Conservation (phyloP, 2,888 invertebrate species). For the Tetragonula carbonaria region DNA sequence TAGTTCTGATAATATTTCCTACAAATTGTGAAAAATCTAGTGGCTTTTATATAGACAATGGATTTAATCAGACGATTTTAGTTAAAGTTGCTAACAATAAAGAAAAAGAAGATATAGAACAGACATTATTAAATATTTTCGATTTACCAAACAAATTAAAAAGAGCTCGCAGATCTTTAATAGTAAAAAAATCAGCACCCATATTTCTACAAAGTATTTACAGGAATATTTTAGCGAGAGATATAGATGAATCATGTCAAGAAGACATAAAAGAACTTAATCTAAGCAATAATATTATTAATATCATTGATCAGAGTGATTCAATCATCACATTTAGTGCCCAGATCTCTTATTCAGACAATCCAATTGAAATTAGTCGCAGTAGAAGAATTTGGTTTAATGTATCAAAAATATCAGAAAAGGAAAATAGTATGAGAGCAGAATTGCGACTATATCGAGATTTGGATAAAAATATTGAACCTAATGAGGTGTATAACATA, state of each 20-base stretch:
- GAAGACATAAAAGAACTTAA: too few species aligned
- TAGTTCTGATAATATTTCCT: constrained; percentile 19
- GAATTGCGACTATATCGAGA: constrained; percentile 87
- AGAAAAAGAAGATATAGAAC: constrained; percentile 90
- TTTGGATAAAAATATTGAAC: constrained; percentile 83
- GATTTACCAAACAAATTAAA: constrained; percentile 89
- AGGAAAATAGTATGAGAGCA: too few species aligned
- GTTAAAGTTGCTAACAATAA: constrained; percentile 88
- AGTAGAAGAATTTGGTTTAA: too few species aligned
- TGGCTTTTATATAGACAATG: constrained; percentile 92
- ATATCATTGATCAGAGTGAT: too few species aligned
- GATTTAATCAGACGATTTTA: constrained; percentile 91
- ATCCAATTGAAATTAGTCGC: too few species aligned
- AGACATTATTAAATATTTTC: constrained; percentile 93
- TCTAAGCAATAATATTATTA: too few species aligned
- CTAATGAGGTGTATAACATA: constrained; percentile 85
- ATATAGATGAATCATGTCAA: too few species aligned
- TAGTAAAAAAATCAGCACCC: constrained; percentile 87
- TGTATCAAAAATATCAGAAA: too few species aligned
- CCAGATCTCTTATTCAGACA: too few species aligned
- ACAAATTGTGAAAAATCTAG: constrained; percentile 37
- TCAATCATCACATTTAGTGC: too few species aligned
- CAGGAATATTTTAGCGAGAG: too few species aligned
- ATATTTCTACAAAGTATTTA: too few species aligned
- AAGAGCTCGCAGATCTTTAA: constrained; percentile 75